phyloP scores from a whole-genome alignment of 2,888 invertebrate genomes.

The Drosophila lutescens region DNA sequence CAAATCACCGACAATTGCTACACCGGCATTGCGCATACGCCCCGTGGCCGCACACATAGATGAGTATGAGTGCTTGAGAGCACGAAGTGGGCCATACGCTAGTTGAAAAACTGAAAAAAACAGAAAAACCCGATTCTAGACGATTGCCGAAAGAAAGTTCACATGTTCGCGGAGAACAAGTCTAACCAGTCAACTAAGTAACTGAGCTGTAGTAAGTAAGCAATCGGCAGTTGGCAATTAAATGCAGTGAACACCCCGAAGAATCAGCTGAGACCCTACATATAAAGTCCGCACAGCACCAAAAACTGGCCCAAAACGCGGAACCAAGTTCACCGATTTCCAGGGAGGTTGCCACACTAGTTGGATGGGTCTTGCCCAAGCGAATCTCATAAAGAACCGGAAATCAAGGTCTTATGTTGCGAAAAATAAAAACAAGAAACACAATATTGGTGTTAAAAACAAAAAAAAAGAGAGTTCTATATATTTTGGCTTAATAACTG shows the following conservation, averaged over 20 bases:
- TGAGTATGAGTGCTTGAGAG: constrained; percentile 22
- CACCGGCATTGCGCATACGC: constrained; percentile 64
- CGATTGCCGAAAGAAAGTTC: constrained; percentile 62
- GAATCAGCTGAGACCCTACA: constrained; percentile 1
- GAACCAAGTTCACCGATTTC: constrained; percentile 19
- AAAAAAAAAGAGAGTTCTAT: constrained; percentile 11
- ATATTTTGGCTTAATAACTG: not conserved
- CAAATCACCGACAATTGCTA: constrained; percentile 39
- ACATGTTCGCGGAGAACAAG: constrained; percentile 25
- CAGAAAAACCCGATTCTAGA: constrained; percentile 30
- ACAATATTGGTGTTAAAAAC: not conserved
- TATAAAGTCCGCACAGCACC: not conserved
- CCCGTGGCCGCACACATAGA: constrained; percentile 34
- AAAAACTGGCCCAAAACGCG: constrained; percentile 21
- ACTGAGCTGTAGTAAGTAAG: not conserved
- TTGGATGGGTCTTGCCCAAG: constrained; percentile 26
- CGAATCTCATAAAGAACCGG: constrained; percentile 10
- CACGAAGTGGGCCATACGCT: constrained; percentile 33
- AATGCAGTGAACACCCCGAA: constrained; percentile 5
- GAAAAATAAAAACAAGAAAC: not conserved
- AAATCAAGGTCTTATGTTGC: constrained; percentile 23
- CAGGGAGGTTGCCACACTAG: constrained; percentile 27
- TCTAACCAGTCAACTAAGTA: constrained; percentile 26
- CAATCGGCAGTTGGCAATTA: constrained; percentile 11
- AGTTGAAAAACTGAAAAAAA: constrained; percentile 6